Percentiles rank a stretch among this genome's conserved stretches.
Conservation (phyloP, 2,888 invertebrate genomes). For the Tortricodes alternella region DNA sequence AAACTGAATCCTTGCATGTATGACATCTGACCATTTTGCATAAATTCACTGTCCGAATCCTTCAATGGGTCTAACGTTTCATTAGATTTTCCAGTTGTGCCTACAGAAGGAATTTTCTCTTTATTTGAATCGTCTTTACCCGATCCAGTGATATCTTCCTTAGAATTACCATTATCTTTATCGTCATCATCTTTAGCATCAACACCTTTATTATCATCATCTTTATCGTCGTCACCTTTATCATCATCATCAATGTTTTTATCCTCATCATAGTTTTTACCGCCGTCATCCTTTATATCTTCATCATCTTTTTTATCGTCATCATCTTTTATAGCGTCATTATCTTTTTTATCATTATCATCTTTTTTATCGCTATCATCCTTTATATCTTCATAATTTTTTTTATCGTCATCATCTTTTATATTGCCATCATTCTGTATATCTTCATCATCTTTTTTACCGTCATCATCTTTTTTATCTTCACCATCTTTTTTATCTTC, state of each 20-base stretch:
- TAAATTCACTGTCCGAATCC: background rate
- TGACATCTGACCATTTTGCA: background rate
- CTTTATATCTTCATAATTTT: no score
- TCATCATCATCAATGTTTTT: background rate
- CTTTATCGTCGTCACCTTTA: background rate
- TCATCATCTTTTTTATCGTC: background rate
- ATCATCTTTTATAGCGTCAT: background rate
- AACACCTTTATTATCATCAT: no score
- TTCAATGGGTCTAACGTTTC: background rate
- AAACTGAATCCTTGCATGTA: slow-evolving; percentile 51
- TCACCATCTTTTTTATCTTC: background rate
- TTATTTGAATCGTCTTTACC: no score
- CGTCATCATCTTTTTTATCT: background rate
- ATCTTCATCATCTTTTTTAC: background rate
- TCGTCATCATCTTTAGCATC: background rate
- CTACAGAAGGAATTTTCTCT: background rate
- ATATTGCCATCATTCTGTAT: background rate
- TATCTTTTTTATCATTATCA: background rate
- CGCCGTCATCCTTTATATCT: background rate
- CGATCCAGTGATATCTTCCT: no score
- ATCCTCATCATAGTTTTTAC: background rate
- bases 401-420: no score
- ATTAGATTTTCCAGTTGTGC: background rate
- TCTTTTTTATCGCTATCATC: background rate
- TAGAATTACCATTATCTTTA: no score